These are phyloP conservation scores for Leuciscus idus DNA, from an alignment of 2,113 vertebrate genomes.

Conservation along the genomic window DNA sequence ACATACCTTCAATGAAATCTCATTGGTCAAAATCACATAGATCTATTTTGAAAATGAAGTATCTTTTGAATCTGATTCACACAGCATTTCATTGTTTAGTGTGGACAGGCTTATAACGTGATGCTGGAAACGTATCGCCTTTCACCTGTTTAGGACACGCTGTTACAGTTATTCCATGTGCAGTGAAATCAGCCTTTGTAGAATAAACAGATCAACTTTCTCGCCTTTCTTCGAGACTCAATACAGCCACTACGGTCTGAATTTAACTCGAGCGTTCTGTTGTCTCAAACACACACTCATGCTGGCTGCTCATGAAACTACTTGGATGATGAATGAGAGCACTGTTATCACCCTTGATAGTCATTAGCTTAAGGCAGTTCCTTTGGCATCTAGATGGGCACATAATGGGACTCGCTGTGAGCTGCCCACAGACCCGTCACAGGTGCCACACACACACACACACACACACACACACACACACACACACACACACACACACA, in stretches of 20 bases:
- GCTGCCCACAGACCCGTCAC: conserved; percentile 28
- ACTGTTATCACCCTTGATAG: conserved; percentile 47
- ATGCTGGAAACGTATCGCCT: neutral
- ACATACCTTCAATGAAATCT: neutral
- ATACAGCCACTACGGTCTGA: neutral
- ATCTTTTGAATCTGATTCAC: neutral
- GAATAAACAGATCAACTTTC: conserved; percentile 1
- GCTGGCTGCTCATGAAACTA: conserved; percentile 5
- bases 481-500: too few species aligned
- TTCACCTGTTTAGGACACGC: neutral
- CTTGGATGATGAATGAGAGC: conserved; percentile 41
- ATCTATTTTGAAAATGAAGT: neutral
- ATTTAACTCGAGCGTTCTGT: neutral
- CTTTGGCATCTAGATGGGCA: conserved; percentile 58
- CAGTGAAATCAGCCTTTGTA: neutral
- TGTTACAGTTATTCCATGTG: neutral
- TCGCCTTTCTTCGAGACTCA: neutral
- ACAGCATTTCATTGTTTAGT: neutral
- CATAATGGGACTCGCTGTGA: conserved; percentile 52
- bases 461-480: too few species aligned
- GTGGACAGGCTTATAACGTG: neutral
- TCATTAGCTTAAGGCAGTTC: conserved; percentile 53
- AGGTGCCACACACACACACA: conserved; percentile 46
- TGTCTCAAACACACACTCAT: conserved; percentile 11
- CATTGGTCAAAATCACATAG: neutral